phyloP scores from a whole-genome alignment of 2,113 vertebrate species.

The Prionailurus bengalensis region DNA sequence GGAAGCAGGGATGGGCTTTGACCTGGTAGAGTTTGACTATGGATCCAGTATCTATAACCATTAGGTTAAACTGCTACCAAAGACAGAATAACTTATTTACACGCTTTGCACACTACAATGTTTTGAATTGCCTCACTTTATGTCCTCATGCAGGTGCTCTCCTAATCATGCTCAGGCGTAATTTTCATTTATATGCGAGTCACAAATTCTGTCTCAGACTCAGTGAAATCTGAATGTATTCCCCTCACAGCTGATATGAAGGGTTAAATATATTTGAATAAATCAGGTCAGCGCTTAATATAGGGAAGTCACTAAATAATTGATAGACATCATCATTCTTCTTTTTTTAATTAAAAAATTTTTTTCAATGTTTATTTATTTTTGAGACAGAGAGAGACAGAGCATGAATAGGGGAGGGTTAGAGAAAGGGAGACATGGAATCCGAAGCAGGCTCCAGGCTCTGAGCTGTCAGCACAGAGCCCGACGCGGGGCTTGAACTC shows the following conservation, averaged over 20 bases:
- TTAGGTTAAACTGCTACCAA: background rate
- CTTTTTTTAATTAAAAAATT: too few species aligned
- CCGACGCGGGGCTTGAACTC: too few species aligned
- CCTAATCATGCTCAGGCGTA: background rate
- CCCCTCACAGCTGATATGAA: background rate
- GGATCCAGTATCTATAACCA: background rate
- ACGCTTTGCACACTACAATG: background rate
- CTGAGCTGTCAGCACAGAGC: too few species aligned
- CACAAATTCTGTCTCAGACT: background rate
- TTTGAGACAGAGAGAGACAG: too few species aligned
- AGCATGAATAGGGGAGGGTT: too few species aligned
- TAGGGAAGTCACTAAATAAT: background rate
- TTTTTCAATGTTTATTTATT: too few species aligned
- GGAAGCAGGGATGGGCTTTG: background rate
- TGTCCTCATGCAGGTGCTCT: too few species aligned
- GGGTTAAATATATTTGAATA: conserved; percentile 3
- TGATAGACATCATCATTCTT: too few species aligned
- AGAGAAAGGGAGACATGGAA: too few species aligned
- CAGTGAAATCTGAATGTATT: background rate
- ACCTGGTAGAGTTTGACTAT: background rate
- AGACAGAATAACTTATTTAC: background rate
- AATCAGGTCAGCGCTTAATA: background rate
- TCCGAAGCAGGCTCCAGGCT: too few species aligned
- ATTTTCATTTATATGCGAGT: background rate
- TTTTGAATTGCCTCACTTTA: background rate